A percentile compares a stretch with the other conserved stretches of the same genome.
These are phyloP conservation scores for Excalfactoria chinensis DNA, from an alignment of 2,113 vertebrate genomes.

Conservation along the genomic window DNA sequence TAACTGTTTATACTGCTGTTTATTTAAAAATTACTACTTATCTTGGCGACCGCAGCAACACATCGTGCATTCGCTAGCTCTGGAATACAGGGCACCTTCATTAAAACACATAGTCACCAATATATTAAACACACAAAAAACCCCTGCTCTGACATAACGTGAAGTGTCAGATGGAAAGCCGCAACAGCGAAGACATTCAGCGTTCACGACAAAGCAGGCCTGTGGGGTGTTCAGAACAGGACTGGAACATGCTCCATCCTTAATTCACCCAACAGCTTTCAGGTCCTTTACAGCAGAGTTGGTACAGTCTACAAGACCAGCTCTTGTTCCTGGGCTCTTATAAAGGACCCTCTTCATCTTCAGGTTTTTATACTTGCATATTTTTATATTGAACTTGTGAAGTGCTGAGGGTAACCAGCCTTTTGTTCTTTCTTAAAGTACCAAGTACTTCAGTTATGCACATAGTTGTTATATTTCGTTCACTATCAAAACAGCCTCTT, in stretches of 20 bases:
- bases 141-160: slow-evolving; percentile 59
- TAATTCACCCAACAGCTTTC: slow-evolving; percentile 65
- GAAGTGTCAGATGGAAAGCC: slow-evolving; percentile 73
- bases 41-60: slow-evolving; percentile 74
- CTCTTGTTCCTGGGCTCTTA: slow-evolving; percentile 54
- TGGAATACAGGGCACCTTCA: slow-evolving; percentile 78
- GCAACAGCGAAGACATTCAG: slow-evolving; percentile 70
- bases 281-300: slow-evolving; percentile 39
- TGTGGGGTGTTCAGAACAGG: slow-evolving; percentile 59
- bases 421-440: slow-evolving; percentile 63
- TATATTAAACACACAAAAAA: slow-evolving; percentile 73
- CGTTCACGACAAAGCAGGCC: slow-evolving; percentile 57
- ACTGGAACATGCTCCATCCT: slow-evolving; percentile 67
- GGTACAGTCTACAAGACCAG: slow-evolving; percentile 61
- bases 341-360: slow-evolving; percentile 62
- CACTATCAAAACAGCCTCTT: not conserved
- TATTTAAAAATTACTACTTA: slow-evolving; percentile 80
- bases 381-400: not conserved
- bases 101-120: slow-evolving; percentile 75
- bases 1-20: slow-evolving; percentile 78
- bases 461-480: not conserved
- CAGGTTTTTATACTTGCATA: not conserved
- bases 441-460: not conserved
- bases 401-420: not conserved
- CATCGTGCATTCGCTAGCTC: slow-evolving; percentile 66